These are phyloP conservation scores for cattle (Bos taurus) DNA, from an alignment of 2,113 vertebrate species.

Conservation along the genomic window ARS-UCD2.0 NC_037335.1:13648501-13649000, in stretches of 20 bases:
- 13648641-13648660: neutral
- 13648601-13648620: neutral
- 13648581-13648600: neutral
- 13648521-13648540: neutral
- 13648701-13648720: neutral
- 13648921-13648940: neutral
- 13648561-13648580: neutral
- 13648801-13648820: neutral
- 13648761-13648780: neutral
- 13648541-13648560: neutral
- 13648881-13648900: neutral
- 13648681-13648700: neutral
- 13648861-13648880: neutral
- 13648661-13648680: neutral
- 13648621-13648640: neutral
- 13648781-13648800: neutral
- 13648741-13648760: neutral
- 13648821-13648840: neutral
- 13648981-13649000: neutral
- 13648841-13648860: neutral
- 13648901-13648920: neutral
- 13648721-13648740: neutral
- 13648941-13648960: neutral
- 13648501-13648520: neutral
- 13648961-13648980: neutral